Percentiles rank a stretch among this genome's conserved stretches.
phyloP scores from a whole-genome alignment of 2,797 vertebrate genomes.

The Taenioides sp. region DNA sequence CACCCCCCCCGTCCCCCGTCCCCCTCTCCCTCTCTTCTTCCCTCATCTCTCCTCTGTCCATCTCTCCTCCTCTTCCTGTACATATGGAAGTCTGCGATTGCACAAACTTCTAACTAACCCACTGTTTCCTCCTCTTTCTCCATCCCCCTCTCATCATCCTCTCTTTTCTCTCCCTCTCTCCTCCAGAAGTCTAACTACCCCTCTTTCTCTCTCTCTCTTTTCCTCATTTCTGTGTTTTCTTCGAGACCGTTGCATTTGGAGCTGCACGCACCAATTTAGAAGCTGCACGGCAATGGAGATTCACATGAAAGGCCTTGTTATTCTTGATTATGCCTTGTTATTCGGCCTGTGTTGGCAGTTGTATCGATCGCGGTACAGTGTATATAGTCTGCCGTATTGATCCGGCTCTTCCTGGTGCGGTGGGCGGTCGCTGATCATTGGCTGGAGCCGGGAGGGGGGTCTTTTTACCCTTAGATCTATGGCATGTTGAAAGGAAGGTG shows the following conservation, averaged over 20 bases:
- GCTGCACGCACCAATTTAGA: conserved; percentile 14
- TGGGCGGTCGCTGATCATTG: conserved; percentile 54
- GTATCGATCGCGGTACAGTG: conserved; percentile 23
- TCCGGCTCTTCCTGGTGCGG: conserved; percentile 28
- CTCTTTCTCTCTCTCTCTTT: no score
- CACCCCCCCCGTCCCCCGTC: no score
- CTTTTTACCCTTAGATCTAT: conserved; percentile 61
- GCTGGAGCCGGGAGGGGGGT: conserved; percentile 1
- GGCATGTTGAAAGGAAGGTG: conserved; percentile 69
- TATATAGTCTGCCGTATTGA: conserved; percentile 27
- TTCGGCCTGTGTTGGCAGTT: conserved; percentile 27
- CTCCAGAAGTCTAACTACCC: no score
- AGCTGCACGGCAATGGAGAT: conserved; percentile 5
- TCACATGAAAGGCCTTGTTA: conserved; percentile 21
- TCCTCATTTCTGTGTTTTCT: neutral
- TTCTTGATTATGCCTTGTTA: conserved; percentile 25
- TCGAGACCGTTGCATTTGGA: conserved; percentile 11
- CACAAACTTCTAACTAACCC: conserved; percentile 7
- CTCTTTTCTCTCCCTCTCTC: no score
- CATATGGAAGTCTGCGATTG: no score
- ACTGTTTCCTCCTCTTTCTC: neutral
- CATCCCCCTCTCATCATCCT: no score
- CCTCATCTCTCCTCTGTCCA: neutral
- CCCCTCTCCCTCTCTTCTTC: no score
- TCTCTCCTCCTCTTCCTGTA: no score